These are phyloP conservation scores for Zosterops japonicus DNA, from an alignment of 2,113 vertebrate genomes.

Conservation along the genomic window DNA sequence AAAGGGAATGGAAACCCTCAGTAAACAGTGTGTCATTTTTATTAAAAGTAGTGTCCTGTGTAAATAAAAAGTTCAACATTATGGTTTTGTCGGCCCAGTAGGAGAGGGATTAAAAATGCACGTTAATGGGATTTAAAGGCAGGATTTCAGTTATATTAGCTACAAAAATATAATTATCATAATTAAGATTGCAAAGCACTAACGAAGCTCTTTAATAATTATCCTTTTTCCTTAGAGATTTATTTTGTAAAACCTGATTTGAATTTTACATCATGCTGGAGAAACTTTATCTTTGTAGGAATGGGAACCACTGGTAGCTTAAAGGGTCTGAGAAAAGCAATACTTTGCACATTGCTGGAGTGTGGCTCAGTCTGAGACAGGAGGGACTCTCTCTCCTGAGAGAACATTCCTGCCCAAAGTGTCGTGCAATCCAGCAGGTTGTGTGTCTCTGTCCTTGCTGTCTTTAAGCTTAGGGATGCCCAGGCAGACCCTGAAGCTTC, in stretches of 20 bases:
- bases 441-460: not conserved
- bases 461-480: not conserved
- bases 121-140: constrained; percentile 63
- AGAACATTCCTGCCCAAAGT: not conserved
- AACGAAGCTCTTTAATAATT: constrained; percentile 65
- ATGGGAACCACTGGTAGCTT: not conserved
- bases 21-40: not conserved
- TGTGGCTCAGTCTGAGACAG: not conserved
- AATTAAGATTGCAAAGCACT: constrained; percentile 68
- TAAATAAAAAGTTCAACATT: constrained; percentile 41
- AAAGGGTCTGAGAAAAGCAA: not conserved
- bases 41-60: not conserved
- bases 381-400: not conserved
- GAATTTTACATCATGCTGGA: constrained; percentile 25
- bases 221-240: constrained; percentile 60
- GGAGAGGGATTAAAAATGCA: constrained; percentile 54
- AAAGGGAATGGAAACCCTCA: not conserved
- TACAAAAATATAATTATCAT: constrained; percentile 70
- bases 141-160: constrained; percentile 59
- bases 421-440: not conserved
- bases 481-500: not conserved
- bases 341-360: not conserved
- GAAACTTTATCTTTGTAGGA: constrained; percentile 12
- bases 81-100: constrained; percentile 46
- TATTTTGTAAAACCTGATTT: constrained; percentile 49